Conservation (phyloP, 2,113 vertebrate species). For the Chelonoidis abingdonii region DNA sequence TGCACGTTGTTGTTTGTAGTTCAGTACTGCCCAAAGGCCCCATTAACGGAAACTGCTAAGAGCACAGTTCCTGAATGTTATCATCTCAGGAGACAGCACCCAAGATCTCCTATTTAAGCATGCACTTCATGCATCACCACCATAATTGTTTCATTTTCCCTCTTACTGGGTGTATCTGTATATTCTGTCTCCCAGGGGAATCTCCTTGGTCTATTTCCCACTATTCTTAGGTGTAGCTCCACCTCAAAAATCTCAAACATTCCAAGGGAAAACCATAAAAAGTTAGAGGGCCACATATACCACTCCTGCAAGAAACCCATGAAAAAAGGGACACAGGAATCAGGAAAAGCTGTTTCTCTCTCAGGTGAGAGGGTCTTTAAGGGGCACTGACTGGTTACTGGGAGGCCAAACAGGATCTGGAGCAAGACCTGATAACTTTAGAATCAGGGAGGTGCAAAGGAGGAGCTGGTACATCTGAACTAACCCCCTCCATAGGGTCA, state of each 20-base stretch:
- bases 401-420: not conserved
- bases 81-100: not conserved
- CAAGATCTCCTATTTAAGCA: not conserved
- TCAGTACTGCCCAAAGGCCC: not conserved
- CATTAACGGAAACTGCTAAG: not conserved
- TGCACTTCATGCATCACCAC: not conserved
- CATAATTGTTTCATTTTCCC: not conserved
- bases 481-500: not conserved
- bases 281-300: not conserved
- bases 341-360: not conserved
- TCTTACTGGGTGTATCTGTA: not conserved
- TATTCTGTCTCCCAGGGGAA: not conserved
- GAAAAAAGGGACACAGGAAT: not conserved
- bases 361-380: not conserved
- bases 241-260: not conserved
- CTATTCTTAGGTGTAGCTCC: not conserved
- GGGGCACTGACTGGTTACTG: not conserved
- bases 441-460: not conserved
- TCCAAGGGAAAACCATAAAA: not conserved
- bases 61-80: not conserved
- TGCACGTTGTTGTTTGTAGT: not conserved
- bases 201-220: not conserved
- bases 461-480: not conserved
- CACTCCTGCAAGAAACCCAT: not conserved
- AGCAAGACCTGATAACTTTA: not conserved